These are phyloP conservation scores for Erpetoichthys calabaricus DNA, from an alignment of 2,797 vertebrate genomes.

Conservation along the genomic window DNA sequence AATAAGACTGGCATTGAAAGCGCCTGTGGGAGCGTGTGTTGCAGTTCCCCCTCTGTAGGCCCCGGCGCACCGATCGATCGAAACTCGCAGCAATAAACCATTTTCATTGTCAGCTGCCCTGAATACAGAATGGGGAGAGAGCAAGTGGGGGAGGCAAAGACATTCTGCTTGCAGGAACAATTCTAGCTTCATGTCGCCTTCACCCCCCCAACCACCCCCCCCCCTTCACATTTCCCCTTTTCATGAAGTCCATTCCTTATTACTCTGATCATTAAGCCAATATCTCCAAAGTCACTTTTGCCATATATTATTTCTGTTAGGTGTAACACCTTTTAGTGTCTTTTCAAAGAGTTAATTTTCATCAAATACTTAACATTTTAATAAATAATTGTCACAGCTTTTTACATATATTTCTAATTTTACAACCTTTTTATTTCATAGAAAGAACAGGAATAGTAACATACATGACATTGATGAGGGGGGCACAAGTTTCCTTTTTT, in stretches of 20 bases:
- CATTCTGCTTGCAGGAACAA: conserved; percentile 65
- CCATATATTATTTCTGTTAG: conserved; percentile 11
- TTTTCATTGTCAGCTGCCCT: conserved; percentile 90
- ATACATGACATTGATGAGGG: too few relatives aligned
- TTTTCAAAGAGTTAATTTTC: too few relatives aligned
- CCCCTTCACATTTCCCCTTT: conserved; percentile 22
- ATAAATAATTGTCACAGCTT: too few relatives aligned
- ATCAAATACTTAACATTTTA: too few relatives aligned
- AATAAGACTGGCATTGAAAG: conserved; percentile 27
- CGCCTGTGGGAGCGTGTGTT: conserved; percentile 47
- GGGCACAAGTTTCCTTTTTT: too few relatives aligned
- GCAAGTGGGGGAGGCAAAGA: conserved; percentile 50
- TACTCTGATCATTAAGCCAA: conserved; percentile 10
- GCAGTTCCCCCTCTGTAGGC: conserved; percentile 58
- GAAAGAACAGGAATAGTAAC: too few relatives aligned
- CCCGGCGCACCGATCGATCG: conserved; percentile 72
- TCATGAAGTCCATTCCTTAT: conserved; percentile 10
- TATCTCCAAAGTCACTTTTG: conserved; percentile 17
- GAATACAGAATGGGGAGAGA: conserved; percentile 74
- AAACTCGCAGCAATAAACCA: conserved; percentile 88
- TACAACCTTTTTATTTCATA: too few relatives aligned
- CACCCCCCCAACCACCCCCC: conserved; percentile 18
- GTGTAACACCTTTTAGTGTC: too few relatives aligned
- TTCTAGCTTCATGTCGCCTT: conserved; percentile 54
- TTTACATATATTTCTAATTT: too few relatives aligned